These are phyloP conservation scores for Cheilosia grossa DNA, from an alignment of 2,888 invertebrate species.

Conservation along the genomic window DNA sequence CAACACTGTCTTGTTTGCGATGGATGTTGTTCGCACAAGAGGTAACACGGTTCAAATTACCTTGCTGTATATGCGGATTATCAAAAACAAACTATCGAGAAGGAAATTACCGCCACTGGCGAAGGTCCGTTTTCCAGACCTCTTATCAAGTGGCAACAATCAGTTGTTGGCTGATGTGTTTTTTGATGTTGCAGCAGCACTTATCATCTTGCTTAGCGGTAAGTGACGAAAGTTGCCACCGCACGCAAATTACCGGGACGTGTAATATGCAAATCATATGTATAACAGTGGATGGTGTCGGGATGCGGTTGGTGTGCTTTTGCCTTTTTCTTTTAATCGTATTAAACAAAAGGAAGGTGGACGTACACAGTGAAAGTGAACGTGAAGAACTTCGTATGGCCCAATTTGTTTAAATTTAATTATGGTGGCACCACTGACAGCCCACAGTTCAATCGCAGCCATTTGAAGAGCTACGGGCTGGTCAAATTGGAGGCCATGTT, in stretches of 20 bases:
- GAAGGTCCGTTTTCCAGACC: too few species aligned
- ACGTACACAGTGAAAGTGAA: constrained; percentile 34
- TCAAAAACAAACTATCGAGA: constrained; percentile 70
- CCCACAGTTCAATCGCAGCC: constrained; percentile 52
- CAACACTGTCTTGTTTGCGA: constrained; percentile 48
- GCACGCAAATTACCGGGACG: constrained; percentile 56
- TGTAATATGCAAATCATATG: constrained; percentile 71
- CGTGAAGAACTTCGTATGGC: constrained; percentile 47
- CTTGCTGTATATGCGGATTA: constrained; percentile 46
- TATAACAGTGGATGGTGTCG: constrained; percentile 14
- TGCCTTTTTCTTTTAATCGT: constrained; percentile 38
- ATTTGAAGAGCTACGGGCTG: constrained; percentile 42
- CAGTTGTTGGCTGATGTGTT: constrained; percentile 54
- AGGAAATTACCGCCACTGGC: constrained; percentile 62
- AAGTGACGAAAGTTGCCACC: constrained; percentile 69
- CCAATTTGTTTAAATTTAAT: constrained; percentile 71
- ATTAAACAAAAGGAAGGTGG: constrained; percentile 46
- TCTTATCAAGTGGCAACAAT: constrained; percentile 61
- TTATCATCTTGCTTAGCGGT: constrained; percentile 64
- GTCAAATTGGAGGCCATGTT: constrained; percentile 71
- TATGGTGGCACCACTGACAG: constrained; percentile 59
- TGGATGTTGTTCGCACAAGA: constrained; percentile 61
- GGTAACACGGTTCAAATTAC: constrained; percentile 70
- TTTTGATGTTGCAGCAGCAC: constrained; percentile 35
- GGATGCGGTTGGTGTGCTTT: neutral